Conservation (phyloP, 2,888 invertebrate genomes). For the Leptinotarsa juncta region DNA sequence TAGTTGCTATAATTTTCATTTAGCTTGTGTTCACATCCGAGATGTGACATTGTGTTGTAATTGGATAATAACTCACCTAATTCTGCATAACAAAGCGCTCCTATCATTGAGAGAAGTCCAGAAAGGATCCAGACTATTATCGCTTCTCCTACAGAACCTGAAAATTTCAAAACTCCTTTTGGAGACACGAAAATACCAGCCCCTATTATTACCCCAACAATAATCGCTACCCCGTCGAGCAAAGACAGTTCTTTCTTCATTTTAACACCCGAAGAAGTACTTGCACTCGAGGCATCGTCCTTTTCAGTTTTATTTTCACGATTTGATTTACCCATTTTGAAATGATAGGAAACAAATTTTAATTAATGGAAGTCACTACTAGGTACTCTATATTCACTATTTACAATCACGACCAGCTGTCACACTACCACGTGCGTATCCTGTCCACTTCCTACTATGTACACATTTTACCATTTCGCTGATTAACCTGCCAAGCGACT, state of each 20-base stretch:
- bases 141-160: constrained; percentile 90
- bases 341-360: not conserved
- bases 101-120: constrained; percentile 90
- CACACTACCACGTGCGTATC: constrained; percentile 20
- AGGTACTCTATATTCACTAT: not conserved
- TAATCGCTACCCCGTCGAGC: constrained; percentile 92
- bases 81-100: constrained; percentile 97
- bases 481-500: not conserved
- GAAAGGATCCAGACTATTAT: constrained; percentile 89
- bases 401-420: not conserved
- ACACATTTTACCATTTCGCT: not conserved
- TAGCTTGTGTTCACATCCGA: not conserved
- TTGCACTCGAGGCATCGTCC: constrained; percentile 21
- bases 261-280: constrained; percentile 68
- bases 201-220: constrained; percentile 95
- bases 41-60: not conserved
- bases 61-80: constrained; percentile 71
- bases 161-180: constrained; percentile 90
- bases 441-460: not conserved
- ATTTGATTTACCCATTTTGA: constrained; percentile 34
- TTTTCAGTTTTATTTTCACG: constrained; percentile 15
- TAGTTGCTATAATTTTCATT: not conserved
- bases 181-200: constrained; percentile 97
- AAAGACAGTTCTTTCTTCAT: constrained; percentile 92
- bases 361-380: constrained; percentile 4